phyloP scores from a whole-genome alignment of 2,797 vertebrate genomes.

The Chromobotia macracanthus region DNA sequence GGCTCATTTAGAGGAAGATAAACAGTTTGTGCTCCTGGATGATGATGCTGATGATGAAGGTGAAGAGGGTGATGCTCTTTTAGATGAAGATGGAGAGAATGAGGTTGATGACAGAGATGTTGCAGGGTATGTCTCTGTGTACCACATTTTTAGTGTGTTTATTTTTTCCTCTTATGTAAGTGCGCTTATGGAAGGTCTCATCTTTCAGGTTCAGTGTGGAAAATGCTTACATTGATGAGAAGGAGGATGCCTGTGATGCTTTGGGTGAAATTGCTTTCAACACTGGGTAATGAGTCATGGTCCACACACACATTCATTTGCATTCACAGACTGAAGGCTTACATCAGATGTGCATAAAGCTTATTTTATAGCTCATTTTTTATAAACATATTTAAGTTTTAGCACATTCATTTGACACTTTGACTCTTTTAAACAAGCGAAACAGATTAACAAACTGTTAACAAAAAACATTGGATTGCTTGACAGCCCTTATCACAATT shows the following conservation, averaged over 20 bases:
- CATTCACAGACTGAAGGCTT: background rate
- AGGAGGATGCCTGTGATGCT: conserved; percentile 86
- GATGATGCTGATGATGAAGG: conserved; percentile 74
- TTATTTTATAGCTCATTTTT: too few relatives aligned
- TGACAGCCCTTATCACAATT: too few relatives aligned
- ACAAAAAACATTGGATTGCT: too few relatives aligned
- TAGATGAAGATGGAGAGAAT: conserved; percentile 74
- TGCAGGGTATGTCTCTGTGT: conserved; percentile 72
- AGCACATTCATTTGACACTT: too few relatives aligned
- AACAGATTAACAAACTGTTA: too few relatives aligned
- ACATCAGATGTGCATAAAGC: background rate
- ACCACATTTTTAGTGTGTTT: too few relatives aligned
- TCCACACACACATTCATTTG: background rate
- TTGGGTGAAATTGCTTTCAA: conserved; percentile 86
- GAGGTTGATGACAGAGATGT: conserved; percentile 77
- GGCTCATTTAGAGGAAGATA: conserved; percentile 82
- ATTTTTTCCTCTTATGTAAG: conserved; percentile 10
- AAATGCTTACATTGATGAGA: conserved; percentile 89
- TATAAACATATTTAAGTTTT: too few relatives aligned
- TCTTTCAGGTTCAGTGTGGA: conserved; percentile 82
- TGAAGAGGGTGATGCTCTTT: conserved; percentile 67
- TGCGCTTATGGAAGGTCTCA: conserved; percentile 2
- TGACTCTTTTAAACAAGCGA: too few relatives aligned
- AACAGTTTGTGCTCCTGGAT: conserved; percentile 84
- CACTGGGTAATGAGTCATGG: conserved; percentile 75